phyloP scores from a whole-genome alignment of 1,140 invertebrate genomes.

The Drosophila pectinifera region DNA sequence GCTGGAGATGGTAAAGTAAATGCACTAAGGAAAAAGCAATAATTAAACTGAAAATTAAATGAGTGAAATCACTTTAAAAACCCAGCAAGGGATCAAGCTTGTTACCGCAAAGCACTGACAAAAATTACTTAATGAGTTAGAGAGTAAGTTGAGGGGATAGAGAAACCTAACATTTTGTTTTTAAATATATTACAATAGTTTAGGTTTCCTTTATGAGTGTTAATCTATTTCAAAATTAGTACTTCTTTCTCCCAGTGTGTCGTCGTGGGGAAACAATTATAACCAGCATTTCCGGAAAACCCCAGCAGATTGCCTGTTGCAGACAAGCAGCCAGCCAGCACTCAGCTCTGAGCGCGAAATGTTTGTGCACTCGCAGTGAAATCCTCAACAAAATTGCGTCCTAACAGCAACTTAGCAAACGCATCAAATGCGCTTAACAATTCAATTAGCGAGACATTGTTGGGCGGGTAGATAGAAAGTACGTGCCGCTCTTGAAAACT shows the following conservation, averaged over 20 bases:
- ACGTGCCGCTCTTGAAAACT: slow-evolving; percentile 24
- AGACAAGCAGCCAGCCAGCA: slow-evolving; percentile 31
- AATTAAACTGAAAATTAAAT: fast-evolving
- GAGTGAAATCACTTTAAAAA: too few species aligned
- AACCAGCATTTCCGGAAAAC: slow-evolving; percentile 57
- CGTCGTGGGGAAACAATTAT: slow-evolving; percentile 57
- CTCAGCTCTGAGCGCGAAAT: slow-evolving; percentile 15
- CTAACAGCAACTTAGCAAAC: slow-evolving; percentile 62
- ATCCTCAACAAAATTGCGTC: slow-evolving; percentile 59
- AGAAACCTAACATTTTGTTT: too few species aligned
- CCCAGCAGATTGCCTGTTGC: slow-evolving; percentile 61
- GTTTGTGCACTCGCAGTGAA: slow-evolving; percentile 34
- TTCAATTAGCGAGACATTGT: slow-evolving; percentile 66
- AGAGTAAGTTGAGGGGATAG: too few species aligned
- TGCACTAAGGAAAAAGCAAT: background rate
- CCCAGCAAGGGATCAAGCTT: too few species aligned
- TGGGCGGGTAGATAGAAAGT: slow-evolving; percentile 16
- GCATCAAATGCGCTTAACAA: slow-evolving; percentile 72
- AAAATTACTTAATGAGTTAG: too few species aligned
- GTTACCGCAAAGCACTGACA: too few species aligned
- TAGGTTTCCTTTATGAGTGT: too few species aligned
- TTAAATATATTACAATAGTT: too few species aligned
- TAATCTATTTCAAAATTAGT: too few species aligned
- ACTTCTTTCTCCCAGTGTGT: background rate
- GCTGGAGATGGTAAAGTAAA: slow-evolving; percentile 14